phyloP scores from a whole-genome alignment of 2,888 invertebrate species.

The Platycheirus rosarum region DNA sequence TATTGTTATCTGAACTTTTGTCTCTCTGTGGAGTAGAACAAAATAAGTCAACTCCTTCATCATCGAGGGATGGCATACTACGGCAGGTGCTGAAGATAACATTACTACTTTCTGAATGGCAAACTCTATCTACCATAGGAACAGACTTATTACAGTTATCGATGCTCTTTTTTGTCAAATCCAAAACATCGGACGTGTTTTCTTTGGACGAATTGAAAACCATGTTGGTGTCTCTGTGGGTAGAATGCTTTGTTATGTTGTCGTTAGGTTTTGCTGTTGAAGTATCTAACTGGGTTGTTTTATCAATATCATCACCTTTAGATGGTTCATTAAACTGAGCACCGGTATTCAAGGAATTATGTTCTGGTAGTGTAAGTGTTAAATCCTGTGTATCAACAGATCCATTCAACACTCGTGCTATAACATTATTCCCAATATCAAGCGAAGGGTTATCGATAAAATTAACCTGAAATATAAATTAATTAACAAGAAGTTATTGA shows the following conservation, averaged over 20 bases:
- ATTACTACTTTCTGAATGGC: constrained; percentile 1
- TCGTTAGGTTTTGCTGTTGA: constrained; percentile 42
- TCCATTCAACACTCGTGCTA: constrained; percentile 75
- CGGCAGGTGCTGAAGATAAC: constrained; percentile 53
- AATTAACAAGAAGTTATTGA: neutral
- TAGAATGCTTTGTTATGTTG: neutral
- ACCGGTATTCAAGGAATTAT: constrained; percentile 13
- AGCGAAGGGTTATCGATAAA: constrained; percentile 74
- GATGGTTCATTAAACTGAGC: constrained; percentile 30
- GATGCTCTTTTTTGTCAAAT: constrained; percentile 21
- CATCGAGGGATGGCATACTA: constrained; percentile 60
- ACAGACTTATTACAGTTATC: neutral
- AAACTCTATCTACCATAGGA: neutral
- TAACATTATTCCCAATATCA: constrained; percentile 72
- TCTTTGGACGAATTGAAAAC: neutral
- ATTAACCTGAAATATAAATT: constrained; percentile 70
- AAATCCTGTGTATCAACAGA: constrained; percentile 1
- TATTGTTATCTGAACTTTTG: constrained; percentile 6
- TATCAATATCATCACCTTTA: constrained; percentile 6
- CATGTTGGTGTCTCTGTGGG: constrained; percentile 11
- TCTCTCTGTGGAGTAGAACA: constrained; percentile 16
- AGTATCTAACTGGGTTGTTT: constrained; percentile 16
- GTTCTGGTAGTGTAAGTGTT: constrained; percentile 37
- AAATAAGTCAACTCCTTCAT: constrained; percentile 42
- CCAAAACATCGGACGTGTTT: constrained; percentile 10